Evolutionary conservation across 2,888 invertebrate species (phyloP).

Genomic region (Stramonita haemastoma): DNA sequence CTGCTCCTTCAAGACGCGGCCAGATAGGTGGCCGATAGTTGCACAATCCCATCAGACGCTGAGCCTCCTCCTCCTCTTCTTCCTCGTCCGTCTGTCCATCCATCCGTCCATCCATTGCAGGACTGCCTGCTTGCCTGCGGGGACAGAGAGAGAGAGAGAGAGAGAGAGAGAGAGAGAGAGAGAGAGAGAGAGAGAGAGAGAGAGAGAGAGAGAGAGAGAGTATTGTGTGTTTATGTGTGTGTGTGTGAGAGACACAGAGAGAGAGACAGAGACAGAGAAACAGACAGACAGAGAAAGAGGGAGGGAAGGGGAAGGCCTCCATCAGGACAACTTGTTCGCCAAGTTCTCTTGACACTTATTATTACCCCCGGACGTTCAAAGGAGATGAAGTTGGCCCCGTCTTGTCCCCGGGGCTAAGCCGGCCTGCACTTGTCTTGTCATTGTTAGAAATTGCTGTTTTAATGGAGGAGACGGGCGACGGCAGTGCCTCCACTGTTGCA

Average conservation of each 20-base stretch:
- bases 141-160: no score
- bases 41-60: conserved; percentile 33
- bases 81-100: no score
- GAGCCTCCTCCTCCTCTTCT: no score
- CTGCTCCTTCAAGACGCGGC: conserved; percentile 11
- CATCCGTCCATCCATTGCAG: conserved; percentile 27
- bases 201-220: no score
- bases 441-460: conserved; percentile 46
- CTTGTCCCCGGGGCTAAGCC: conserved; percentile 28
- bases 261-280: no score
- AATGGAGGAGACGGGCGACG: conserved; percentile 35
- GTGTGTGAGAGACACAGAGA: no score
- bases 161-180: no score
- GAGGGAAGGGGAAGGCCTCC: conserved; percentile 1
- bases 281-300: no score
- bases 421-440: conserved; percentile 45
- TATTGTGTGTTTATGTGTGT: no score
- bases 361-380: conserved; percentile 32
- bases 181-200: no score
- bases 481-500: conserved; percentile 39
- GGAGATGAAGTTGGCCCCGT: conserved; percentile 37
- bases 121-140: no score
- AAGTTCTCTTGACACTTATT: conserved; percentile 44
- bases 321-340: conserved; percentile 29
- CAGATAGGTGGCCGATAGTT: conserved; percentile 32